phyloP scores from a whole-genome alignment of 2,888 invertebrate species.

The Lepidocyrtinus sp. region DNA sequence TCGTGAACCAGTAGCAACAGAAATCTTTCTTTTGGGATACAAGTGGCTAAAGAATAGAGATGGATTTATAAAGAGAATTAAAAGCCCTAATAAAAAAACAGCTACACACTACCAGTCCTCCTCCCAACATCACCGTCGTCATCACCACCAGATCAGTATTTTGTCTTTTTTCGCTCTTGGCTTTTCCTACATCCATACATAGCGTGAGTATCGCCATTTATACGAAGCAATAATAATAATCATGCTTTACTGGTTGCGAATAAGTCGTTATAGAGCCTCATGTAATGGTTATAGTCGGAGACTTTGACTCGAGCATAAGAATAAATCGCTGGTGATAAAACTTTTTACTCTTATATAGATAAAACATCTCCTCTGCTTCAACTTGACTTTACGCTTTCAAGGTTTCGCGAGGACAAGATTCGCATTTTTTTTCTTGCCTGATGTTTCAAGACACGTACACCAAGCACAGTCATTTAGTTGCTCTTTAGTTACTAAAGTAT shows the following conservation, averaged over 20 bases:
- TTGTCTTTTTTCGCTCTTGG: conserved; percentile 16
- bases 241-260: conserved; percentile 13
- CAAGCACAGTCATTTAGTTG: background rate
- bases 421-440: conserved; percentile 38
- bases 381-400: conserved; percentile 56
- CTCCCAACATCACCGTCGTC: conserved; percentile 27
- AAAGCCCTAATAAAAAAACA: background rate
- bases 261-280: conserved; percentile 1
- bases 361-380: conserved; percentile 36
- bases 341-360: conserved; percentile 31
- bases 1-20: conserved; percentile 31
- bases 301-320: background rate
- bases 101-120: conserved; percentile 33
- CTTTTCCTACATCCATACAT: no score
- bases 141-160: conserved; percentile 14
- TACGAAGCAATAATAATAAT: conserved; percentile 16
- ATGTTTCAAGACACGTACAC: conserved; percentile 26
- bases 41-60: conserved; percentile 20
- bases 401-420: conserved; percentile 53
- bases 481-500: conserved; percentile 25
- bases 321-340: conserved; percentile 1
- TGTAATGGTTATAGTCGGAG: background rate
- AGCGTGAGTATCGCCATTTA: conserved; percentile 30
- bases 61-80: conserved; percentile 9
- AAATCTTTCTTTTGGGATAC: conserved; percentile 34